These are phyloP conservation scores for Microtus richardsoni DNA, from an alignment of 2,113 vertebrate genomes.

Conservation along the genomic window DNA sequence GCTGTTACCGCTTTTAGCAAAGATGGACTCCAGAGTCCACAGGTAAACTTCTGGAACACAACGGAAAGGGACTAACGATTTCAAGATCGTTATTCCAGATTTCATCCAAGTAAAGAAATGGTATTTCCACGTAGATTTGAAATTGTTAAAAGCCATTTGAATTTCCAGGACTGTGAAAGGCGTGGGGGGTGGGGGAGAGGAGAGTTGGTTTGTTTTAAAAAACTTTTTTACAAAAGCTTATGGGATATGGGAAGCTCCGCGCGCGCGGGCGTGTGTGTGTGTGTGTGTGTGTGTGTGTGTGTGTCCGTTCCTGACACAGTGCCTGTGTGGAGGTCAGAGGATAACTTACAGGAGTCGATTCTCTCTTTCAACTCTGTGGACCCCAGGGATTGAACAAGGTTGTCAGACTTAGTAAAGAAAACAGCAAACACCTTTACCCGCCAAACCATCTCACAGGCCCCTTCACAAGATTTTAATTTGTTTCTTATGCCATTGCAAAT, in stretches of 20 bases:
- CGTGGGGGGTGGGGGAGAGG: background rate
- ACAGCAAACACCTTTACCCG: background rate
- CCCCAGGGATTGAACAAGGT: background rate
- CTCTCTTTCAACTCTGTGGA: background rate
- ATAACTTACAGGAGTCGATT: background rate
- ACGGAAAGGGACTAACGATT: background rate
- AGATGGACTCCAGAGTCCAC: background rate
- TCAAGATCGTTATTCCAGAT: background rate
- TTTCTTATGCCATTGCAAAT: background rate
- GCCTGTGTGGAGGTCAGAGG: background rate
- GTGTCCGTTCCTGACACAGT: background rate
- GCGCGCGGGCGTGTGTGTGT: background rate
- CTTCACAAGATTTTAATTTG: background rate
- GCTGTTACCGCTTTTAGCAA: constrained; percentile 44
- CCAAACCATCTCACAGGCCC: background rate
- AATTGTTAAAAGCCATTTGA: constrained; percentile 32
- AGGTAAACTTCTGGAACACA: constrained; percentile 27
- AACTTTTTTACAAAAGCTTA: background rate
- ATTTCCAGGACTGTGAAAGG: background rate
- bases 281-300: background rate
- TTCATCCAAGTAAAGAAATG: background rate
- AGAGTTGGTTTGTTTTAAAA: constrained; percentile 2
- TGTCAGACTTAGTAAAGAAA: background rate
- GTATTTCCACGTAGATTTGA: background rate
- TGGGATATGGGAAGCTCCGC: background rate